phyloP scores from a whole-genome alignment of 2,113 vertebrate genomes.

The Muntiacus reevesi region DNA sequence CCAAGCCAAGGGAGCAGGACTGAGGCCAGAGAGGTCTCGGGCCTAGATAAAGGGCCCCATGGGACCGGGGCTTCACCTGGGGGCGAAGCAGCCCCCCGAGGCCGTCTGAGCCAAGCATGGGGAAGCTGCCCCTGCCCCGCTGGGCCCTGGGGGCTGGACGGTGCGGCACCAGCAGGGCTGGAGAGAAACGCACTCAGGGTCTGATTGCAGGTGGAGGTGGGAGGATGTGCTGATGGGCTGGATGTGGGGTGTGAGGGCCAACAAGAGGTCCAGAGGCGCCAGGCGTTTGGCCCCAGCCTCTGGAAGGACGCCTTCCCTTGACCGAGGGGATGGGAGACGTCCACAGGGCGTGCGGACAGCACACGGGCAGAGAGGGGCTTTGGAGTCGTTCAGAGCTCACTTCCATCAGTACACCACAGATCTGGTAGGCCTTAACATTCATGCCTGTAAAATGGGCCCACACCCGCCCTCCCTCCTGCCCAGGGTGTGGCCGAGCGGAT shows the following conservation, averaged over 20 bases:
- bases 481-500: rapidly evolving
- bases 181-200: not conserved
- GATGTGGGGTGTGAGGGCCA: not conserved
- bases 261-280: not conserved
- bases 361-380: not conserved
- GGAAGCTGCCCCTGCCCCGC: not conserved
- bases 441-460: not conserved
- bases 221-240: not conserved
- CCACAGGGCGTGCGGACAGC: no score
- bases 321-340: rapidly evolving
- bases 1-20: not conserved
- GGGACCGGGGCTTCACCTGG: not conserved
- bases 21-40: not conserved
- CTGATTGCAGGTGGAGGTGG: not conserved
- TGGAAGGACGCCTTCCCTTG: not conserved
- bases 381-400: not conserved
- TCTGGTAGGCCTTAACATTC: not conserved
- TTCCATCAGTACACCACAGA: not conserved
- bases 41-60: not conserved
- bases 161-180: not conserved
- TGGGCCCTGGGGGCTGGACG: not conserved
- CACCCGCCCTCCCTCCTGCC: not conserved
- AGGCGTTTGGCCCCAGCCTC: not conserved
- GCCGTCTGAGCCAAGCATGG: not conserved
- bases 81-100: not conserved